Conservation (phyloP, 2,797 vertebrate species). For the Phrynocephalus guinanensis region DNA sequence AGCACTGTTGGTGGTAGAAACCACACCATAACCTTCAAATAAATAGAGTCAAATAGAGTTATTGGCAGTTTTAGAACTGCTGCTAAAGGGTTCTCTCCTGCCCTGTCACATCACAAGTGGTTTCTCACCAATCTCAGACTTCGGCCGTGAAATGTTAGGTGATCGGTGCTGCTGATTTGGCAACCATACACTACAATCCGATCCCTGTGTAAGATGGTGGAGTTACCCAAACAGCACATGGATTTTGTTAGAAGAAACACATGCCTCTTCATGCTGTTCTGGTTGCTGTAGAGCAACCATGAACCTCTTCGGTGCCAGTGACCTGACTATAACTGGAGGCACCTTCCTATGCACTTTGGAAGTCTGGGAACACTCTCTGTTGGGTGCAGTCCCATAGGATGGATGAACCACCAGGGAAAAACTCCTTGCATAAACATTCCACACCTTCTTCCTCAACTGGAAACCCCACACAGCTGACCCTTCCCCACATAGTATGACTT, state of each 20-base stretch:
- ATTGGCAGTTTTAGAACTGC: too few species aligned
- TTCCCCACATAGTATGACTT: background rate
- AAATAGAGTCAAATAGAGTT: too few species aligned
- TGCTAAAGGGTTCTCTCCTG: too few species aligned
- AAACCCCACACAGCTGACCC: background rate
- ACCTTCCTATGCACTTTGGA: background rate
- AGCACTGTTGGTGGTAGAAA: too few species aligned
- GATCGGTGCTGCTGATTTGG: too few species aligned
- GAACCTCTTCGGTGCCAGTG: background rate
- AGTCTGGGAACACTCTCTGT: background rate
- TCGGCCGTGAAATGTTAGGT: too few species aligned
- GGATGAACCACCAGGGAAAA: background rate
- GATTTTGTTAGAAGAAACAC: background rate
- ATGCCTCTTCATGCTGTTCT: background rate
- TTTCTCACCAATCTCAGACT: too few species aligned
- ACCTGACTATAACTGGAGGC: too few species aligned
- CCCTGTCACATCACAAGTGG: too few species aligned
- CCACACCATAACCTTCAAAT: background rate
- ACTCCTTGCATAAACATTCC: background rate
- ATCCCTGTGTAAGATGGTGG: too few species aligned
- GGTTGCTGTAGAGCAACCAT: background rate
- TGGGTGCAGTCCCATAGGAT: background rate
- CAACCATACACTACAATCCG: background rate
- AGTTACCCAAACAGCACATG: background rate
- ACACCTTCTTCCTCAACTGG: too few species aligned